Evolutionary conservation across 2,113 vertebrate genomes (phyloP), one percentile per base, ranked within the genome.

Genomic region (Myotis lucifugus): DNA sequence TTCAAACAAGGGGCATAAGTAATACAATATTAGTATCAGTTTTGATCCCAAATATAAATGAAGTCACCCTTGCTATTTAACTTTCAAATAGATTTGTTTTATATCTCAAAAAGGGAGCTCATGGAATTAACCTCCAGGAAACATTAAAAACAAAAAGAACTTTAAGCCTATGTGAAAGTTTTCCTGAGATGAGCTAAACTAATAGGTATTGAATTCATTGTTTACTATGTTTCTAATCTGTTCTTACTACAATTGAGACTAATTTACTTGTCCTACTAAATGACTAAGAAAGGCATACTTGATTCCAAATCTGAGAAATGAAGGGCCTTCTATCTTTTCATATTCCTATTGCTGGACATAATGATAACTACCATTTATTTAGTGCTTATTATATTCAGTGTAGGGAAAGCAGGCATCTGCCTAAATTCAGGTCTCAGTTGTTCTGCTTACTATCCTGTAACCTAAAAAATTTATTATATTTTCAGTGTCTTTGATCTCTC

Each of bases 71-170:
- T 59, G 27, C n/a, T 37, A 64, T 91, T 88, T 85, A 42, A 42
- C 85, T 89, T 88, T 95, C 48, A 70, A 83, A 27, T 42, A 88
- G 40, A 76, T 85, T 66, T 70, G 32, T 95, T n/a, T 21, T 64
- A 8, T 52, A 64, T 64, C 34, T 92, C 66, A 91, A 25, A 94
- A 94, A 79, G 64, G 40, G 90, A 77, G 23, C 56, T 29, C 19
- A 27, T 48, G 8, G 79, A 91, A 85, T 94, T 85, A 93, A 66
- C 37, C 61, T 81, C 81, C 72, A 88, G 34, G 64, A 73, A 82
- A 72, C 37, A 93, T 61, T 84, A 73, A 73, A 72, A 94, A 88
- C 37, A 84, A 18, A 29, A 77, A 81, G 19, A 94, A 93, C 74
- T 56, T 37, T 25, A 86, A 90, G 61, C 37, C 76, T 13, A 48